Conservation (phyloP, 2,113 vertebrate species). For the Phyllopteryx taeniolatus region DNA sequence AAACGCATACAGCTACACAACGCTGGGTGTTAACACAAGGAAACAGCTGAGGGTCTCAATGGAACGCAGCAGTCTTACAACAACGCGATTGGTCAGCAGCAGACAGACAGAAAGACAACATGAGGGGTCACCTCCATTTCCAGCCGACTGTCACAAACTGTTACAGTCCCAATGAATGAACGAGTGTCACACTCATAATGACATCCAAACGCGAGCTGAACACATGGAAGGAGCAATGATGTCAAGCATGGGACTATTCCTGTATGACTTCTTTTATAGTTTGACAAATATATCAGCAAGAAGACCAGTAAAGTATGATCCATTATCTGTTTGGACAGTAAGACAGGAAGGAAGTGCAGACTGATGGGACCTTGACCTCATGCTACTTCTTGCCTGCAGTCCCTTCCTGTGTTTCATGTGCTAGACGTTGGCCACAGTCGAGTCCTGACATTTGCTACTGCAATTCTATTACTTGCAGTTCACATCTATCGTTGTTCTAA, state of each 20-base stretch:
- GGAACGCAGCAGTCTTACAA: constrained; percentile 40
- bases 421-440: constrained; percentile 9
- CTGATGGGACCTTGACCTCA: constrained; percentile 41
- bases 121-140: background rate
- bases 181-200: background rate
- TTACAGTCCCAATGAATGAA: background rate
- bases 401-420: constrained; percentile 45
- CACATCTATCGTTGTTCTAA: constrained; percentile 9
- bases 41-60: constrained; percentile 61
- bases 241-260: background rate
- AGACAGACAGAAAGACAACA: constrained; percentile 11
- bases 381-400: constrained; percentile 29
- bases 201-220: background rate
- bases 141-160: background rate
- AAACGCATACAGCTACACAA: constrained; percentile 2
- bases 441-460: constrained; percentile 14
- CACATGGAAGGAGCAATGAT: background rate
- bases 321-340: constrained; percentile 27
- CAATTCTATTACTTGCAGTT: constrained; percentile 12
- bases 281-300: constrained; percentile 1
- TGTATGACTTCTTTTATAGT: constrained; percentile 1
- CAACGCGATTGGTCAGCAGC: constrained; percentile 25
- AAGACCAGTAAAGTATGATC: constrained; percentile 23
- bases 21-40: constrained; percentile 58
- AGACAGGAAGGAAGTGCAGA: constrained; percentile 42